phyloP scores from a whole-genome alignment of 1,140 invertebrate genomes.

The Oedothorax gibbosus region DNA sequence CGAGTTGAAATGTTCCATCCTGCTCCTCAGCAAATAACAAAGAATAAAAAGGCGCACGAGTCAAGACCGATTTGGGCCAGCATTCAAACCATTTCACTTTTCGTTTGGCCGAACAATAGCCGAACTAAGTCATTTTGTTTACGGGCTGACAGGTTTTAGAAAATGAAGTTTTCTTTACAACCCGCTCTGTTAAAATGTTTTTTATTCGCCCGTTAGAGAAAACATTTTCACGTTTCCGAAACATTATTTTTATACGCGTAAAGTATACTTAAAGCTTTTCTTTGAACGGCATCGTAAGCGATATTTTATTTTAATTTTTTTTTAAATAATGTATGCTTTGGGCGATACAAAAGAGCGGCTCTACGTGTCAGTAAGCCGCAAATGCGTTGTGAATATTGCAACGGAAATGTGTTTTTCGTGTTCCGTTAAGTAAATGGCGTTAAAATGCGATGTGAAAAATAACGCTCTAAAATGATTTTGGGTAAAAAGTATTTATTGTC shows the following conservation, averaged over 20 bases:
- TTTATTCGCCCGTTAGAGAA: conserved; percentile 12
- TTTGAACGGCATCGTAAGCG: no score
- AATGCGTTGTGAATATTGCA: no score
- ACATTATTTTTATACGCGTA: conserved; percentile 25
- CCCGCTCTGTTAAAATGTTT: conserved; percentile 6
- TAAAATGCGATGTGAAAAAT: no score
- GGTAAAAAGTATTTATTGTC: no score
- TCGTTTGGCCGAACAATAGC: conserved; percentile 48
- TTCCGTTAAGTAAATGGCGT: no score
- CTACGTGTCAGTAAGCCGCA: no score
- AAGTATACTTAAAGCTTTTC: no score
- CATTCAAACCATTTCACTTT: conserved; percentile 55
- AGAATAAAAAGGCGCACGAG: background rate
- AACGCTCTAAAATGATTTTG: no score
- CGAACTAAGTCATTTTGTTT: conserved; percentile 49
- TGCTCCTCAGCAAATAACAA: conserved; percentile 1
- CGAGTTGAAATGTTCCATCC: conserved; percentile 44
- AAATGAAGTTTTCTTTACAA: conserved; percentile 45
- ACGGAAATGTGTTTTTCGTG: no score
- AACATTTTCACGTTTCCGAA: conserved; percentile 48
- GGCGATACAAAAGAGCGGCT: no score
- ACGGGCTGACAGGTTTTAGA: conserved; percentile 50
- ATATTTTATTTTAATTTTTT: no score
- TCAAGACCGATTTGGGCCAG: conserved; percentile 29
- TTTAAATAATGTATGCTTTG: no score